Conservation (phyloP, 1,140 invertebrate genomes). For the Colletes gigas region DNA sequence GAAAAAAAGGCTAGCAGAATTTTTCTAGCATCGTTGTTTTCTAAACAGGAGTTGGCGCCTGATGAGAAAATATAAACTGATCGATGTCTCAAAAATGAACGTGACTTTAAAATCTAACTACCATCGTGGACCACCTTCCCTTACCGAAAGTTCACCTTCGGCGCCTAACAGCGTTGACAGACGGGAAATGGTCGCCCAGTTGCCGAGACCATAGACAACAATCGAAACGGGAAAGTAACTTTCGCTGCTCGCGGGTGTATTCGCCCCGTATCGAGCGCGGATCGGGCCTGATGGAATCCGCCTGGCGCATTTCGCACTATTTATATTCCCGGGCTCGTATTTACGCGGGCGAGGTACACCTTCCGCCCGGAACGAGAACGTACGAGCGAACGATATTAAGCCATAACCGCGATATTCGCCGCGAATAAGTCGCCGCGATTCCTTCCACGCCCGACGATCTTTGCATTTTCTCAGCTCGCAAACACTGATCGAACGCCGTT, state of each 20-base stretch:
- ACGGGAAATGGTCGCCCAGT: no score
- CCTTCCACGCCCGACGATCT: neutral
- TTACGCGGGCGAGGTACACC: slow-evolving; percentile 5
- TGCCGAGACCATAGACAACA: no score
- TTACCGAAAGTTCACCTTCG: no score
- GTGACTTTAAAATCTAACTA: no score
- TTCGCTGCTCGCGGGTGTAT: neutral
- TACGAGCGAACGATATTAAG: slow-evolving; percentile 54
- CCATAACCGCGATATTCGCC: slow-evolving; percentile 43
- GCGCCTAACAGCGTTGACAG: no score
- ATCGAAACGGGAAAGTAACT: no score
- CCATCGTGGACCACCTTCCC: no score
- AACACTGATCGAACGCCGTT: slow-evolving; percentile 19
- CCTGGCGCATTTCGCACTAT: slow-evolving; percentile 11
- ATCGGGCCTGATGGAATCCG: slow-evolving; percentile 9
- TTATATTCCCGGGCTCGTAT: slow-evolving; percentile 18
- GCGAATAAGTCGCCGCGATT: slow-evolving; percentile 16
- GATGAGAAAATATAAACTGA: no score
- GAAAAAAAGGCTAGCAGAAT: neutral
- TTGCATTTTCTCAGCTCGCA: slow-evolving; percentile 18
- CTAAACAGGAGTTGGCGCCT: no score
- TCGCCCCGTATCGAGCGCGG: neutral
- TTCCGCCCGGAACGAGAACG: slow-evolving; percentile 39
- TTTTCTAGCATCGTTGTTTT: no score
- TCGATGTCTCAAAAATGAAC: no score